Base-by-base conservation (phyloP, 2,797 vertebrate species). In the Pyrocephalus nanus region DNA sequence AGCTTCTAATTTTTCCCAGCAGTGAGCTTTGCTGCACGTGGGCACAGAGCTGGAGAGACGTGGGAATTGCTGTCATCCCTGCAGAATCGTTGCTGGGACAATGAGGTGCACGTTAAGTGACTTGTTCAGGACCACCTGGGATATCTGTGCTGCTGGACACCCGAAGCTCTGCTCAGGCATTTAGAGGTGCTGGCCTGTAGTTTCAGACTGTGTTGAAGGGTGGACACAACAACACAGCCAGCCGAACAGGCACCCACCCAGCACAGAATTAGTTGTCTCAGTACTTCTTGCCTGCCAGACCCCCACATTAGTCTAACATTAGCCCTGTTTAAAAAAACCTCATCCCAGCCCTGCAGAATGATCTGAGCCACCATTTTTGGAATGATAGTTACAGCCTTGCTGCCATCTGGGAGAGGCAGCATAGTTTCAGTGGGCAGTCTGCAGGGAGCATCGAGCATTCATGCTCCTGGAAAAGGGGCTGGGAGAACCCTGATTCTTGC, bases 191-290 rank as follows among this genome's bases (percentile, higher is more conserved):
- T 9, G 21, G 65, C 53, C 55, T 70, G 18, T 1, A 17, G 53
- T 23, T 86, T 47, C 2, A 3, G 43, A 53, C 29, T 32, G 38
- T 48, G 47, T 50, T 8, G 0, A 51, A 32, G 10, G 4, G 48
- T 50, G 27, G 45, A 45, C 50, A 53, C 1, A 1, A 48, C n/a
- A 81, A 25, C 3, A 0, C 1, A 4, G 29, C 38, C 0, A 0
- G 29, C 38, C 0, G 0, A 77, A 58, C 38, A 72, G 53, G 16
- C 29, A 62, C 47, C 45, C 29, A 72, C 26, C 11, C 40, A 27
- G 6, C 40, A 77, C 14, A 83, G 26, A 80, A 74, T 48, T 5
- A 45, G n/a, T 12, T 13, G 4, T 32, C 32, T 66, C 40, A 30
- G 18, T 25, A n/a, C 4, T 26, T 83, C 72, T 66, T 80, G 26